Evolutionary conservation across 2,797 vertebrate genomes (phyloP).

Genomic region (Epinephelus malabaricus): DNA sequence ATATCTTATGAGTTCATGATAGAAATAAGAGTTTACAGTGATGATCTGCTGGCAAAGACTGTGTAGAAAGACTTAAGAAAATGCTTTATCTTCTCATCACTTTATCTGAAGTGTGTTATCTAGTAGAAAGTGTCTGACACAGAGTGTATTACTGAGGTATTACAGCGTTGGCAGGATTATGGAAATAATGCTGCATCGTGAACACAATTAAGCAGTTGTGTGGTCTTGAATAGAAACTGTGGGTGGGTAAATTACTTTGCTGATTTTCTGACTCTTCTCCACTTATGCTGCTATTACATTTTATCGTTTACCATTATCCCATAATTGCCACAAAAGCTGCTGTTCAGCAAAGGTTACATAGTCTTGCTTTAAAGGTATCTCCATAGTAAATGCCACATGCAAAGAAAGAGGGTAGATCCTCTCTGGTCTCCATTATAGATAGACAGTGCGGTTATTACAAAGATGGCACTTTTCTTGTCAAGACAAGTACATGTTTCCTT

Average conservation of each 20-base stretch:
- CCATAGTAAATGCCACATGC: too few relatives aligned
- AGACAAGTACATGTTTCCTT: not conserved
- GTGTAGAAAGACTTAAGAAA: conserved; percentile 18
- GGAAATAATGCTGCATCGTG: not conserved
- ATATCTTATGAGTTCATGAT: conserved; percentile 22
- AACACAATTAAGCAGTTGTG: too few relatives aligned
- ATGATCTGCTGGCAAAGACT: conserved; percentile 19
- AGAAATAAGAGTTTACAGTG: conserved; percentile 20
- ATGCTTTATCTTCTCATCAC: conserved; percentile 20
- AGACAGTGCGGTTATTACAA: not conserved
- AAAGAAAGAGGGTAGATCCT: not conserved
- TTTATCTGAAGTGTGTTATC: conserved; percentile 25
- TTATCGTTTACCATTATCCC: not conserved
- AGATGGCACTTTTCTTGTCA: not conserved
- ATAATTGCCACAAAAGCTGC: not conserved
- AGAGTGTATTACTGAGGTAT: conserved; percentile 5
- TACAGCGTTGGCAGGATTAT: not conserved
- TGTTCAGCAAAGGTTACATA: not conserved
- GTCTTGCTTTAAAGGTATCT: too few relatives aligned
- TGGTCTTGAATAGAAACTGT: not conserved
- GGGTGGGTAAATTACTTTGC: not conserved
- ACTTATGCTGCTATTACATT: not conserved
- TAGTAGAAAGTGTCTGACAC: conserved; percentile 14
- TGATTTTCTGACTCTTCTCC: not conserved
- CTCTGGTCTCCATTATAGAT: not conserved